These are phyloP conservation scores for Phrixothrix hirtus DNA, from an alignment of 2,888 invertebrate genomes.

Conservation along the genomic window DNA sequence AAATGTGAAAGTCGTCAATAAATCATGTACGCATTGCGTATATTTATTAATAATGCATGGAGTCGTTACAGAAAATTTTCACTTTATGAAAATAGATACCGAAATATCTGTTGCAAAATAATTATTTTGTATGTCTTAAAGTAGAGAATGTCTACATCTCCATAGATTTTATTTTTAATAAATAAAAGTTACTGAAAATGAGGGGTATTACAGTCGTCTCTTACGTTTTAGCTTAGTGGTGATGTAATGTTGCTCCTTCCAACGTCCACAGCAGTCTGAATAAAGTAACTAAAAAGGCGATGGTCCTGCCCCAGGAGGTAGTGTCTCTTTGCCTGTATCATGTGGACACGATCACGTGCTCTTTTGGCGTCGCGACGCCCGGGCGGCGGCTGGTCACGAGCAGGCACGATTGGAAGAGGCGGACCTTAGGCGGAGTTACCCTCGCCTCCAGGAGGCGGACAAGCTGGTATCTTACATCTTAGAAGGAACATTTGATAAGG, in stretches of 20 bases:
- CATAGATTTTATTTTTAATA: too few relatives aligned
- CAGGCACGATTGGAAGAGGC: slow-evolving; percentile 45
- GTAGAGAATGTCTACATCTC: too few relatives aligned
- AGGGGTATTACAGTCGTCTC: too few relatives aligned
- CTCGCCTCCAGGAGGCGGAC: slow-evolving; percentile 48
- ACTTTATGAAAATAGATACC: too few relatives aligned
- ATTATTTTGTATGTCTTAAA: too few relatives aligned
- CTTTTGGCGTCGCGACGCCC: slow-evolving; percentile 48
- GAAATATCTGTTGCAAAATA: too few relatives aligned
- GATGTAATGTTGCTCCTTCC: slow-evolving; percentile 11
- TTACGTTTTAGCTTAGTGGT: neutral
- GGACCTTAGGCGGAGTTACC: slow-evolving; percentile 45
- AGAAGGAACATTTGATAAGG: slow-evolving; percentile 39
- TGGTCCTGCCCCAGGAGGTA: slow-evolving; percentile 44
- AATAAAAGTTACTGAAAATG: too few relatives aligned
- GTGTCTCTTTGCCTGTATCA: slow-evolving; percentile 42
- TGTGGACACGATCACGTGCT: slow-evolving; percentile 51
- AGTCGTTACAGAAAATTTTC: too few relatives aligned
- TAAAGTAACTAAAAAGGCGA: slow-evolving; percentile 23
- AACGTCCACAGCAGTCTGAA: slow-evolving; percentile 24
- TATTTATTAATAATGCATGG: too few relatives aligned
- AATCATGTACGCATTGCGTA: too few relatives aligned
- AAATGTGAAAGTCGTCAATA: too few relatives aligned
- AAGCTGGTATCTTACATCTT: slow-evolving; percentile 40
- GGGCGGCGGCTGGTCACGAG: slow-evolving; percentile 43